A percentile compares a stretch with the other conserved stretches of the same genome.
These are phyloP conservation scores for Drosophila demipolita DNA, from an alignment of 2,888 invertebrate genomes.

Conservation along the genomic window DNA sequence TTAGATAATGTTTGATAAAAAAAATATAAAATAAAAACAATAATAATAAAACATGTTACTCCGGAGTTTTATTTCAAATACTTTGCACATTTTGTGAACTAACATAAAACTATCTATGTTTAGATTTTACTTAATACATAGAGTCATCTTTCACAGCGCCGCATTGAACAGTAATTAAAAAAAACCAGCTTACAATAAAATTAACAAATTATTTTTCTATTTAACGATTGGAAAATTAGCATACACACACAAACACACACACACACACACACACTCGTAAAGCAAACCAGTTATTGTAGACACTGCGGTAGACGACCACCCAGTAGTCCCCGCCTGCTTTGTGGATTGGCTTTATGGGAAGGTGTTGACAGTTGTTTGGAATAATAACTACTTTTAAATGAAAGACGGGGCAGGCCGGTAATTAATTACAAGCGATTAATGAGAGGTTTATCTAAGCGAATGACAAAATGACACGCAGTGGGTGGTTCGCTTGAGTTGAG, in stretches of 20 bases:
- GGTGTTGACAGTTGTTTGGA: slow-evolving; percentile 75
- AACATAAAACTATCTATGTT: background rate
- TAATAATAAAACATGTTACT: background rate
- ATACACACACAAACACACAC: slow-evolving; percentile 50
- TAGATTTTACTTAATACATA: background rate
- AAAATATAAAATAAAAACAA: background rate
- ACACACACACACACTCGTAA: background rate
- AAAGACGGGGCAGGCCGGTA: slow-evolving; percentile 53
- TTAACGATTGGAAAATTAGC: slow-evolving; percentile 69
- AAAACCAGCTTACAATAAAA: slow-evolving; percentile 59
- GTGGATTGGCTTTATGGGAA: slow-evolving; percentile 49
- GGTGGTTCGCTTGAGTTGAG: slow-evolving; percentile 58
- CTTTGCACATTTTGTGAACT: background rate
- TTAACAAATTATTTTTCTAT: slow-evolving; percentile 63
- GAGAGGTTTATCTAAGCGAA: slow-evolving; percentile 67
- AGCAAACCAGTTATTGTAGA: slow-evolving; percentile 36
- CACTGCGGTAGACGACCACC: slow-evolving; percentile 41
- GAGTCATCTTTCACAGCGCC: background rate
- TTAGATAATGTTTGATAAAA: too few species aligned
- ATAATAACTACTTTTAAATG: slow-evolving; percentile 73
- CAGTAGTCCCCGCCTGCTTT: slow-evolving; percentile 30
- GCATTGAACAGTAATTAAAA: slow-evolving; percentile 39
- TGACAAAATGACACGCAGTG: slow-evolving; percentile 51
- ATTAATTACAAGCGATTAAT: slow-evolving; percentile 75
- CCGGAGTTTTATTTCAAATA: background rate